Evolutionary conservation across 1,140 invertebrate species (phyloP), one percentile per base, ranked within the genome.

Genomic region (Trichomalopsis sarcophagae): DNA sequence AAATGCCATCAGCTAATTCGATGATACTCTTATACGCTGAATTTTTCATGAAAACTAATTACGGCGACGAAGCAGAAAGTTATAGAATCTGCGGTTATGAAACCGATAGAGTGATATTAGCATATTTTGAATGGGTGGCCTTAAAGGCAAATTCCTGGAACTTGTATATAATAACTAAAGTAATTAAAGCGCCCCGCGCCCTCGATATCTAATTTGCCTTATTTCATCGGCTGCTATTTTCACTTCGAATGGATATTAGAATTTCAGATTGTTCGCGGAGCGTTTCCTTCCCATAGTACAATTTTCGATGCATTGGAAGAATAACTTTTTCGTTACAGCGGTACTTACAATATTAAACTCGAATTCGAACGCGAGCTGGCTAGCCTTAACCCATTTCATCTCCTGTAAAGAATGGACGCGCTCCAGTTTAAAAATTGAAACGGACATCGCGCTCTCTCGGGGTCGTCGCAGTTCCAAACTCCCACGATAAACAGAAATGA

Each of bases 311-410:
- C 33, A 36, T 36, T 36, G 0, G 5, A 36, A 36, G 5, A 36
- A 5, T 36, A 4, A 36, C 33, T 36, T n/a, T 62, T 27, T 33
- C 33, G 0, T 66, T 33, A 14, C 17, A 62, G 17, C 2, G 7
- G 0, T 62, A n/a, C 55, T 21, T 62, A 62, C 55, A 62, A n/a
- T n/a, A 62, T 62, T 62, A 71, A 71, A 75, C 9, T 44, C 27
- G n/a, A 77, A 55, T 77, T 55, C 11, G 50, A 47, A 77, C 27
- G 50, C 44, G 17, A 5, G 9, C n/a, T 50, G 40, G 44, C 55
- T 50, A 55, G 75, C 75, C 47, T 77, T 77, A 77, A 77, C 73
- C 73, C 36, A 40, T 74, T 74, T 74, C 10, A 74, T 74, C 27
- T 62, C 73, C 33, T 74, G n/a, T n/a, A 44, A 74, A 36, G 73